Evolutionary conservation across 2,888 invertebrate species (phyloP), one percentile per base, ranked within the genome.

Genomic region (Abrostola triplasia): DNA sequence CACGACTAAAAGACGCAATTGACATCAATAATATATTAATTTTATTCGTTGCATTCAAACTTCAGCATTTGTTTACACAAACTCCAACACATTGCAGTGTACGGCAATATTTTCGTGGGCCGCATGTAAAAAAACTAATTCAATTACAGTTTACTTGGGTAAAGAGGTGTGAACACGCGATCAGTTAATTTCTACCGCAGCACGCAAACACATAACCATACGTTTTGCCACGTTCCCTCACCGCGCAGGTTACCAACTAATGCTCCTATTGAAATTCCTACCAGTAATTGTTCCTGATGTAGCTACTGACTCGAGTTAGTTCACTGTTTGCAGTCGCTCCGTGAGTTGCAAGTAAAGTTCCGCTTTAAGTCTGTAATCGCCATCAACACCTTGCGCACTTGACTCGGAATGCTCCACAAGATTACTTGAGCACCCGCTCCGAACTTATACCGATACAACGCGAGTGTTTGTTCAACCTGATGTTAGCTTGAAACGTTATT

Each of bases 161-260:
- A 75, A 81, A 75, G 79, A 84, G 85, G 86, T 84, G 86, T 64
- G 78, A 84, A 82, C 87, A 86, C 87, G 87, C 86, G 81, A 86
- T 72, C 67, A 59, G 66, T 70, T 76, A 79, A 71, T 77, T 64
- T 71, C 48, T 53, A 51, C 13, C 59, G 57, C 40, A 36, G 52
- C 82, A 79, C 81, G 84, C 82, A 59, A 80, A 67, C 76, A 60
- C 59, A 77, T 76, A 77, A 68, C 65, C 64, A 62, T 63, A 77
- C 55, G 54, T 67, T 65, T 54, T 53, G 62, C 59, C 48, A n/a
- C 56, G 49, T 40, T 47, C 36, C 38, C 35, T 37, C 36, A 37
- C 54, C 49, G 12, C 36, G 53, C 36, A 56, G 42, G 48, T 59
- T 8, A 49, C 41, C 40, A 54, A 13, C 56, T 42, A 36, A 58